phyloP scores from a whole-genome alignment of 2,888 invertebrate genomes.

The Eumerus sabulonum region DNA sequence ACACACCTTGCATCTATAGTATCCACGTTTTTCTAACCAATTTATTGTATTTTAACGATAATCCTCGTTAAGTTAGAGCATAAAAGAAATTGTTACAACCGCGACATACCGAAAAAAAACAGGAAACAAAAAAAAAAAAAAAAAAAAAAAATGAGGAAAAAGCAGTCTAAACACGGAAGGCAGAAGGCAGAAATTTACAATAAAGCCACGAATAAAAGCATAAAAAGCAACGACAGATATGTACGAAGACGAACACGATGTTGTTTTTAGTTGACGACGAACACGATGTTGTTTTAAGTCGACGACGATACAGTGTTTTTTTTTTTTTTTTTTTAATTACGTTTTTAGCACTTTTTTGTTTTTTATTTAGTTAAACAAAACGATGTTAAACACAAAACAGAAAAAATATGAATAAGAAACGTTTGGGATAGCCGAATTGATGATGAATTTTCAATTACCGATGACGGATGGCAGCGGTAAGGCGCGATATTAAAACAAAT shows the following conservation, averaged over 20 bases:
- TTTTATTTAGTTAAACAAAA: constrained; percentile 19
- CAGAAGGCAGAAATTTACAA: constrained; percentile 36
- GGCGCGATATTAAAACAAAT: constrained; percentile 63
- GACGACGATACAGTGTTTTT: constrained; percentile 16
- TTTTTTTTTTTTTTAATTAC: constrained; percentile 40
- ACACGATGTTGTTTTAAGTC: not conserved
- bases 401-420: not conserved
- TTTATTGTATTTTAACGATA: constrained; percentile 61
- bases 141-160: not conserved
- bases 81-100: constrained; percentile 52
- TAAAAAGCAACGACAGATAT: constrained; percentile 8
- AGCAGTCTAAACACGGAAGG: constrained; percentile 5
- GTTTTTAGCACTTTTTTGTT: constrained; percentile 31
- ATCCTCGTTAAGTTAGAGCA: constrained; percentile 59
- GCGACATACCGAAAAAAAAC: constrained; percentile 14
- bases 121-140: constrained; percentile 10
- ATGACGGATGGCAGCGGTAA: constrained; percentile 47
- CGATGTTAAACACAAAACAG: constrained; percentile 3
- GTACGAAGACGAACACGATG: constrained; percentile 22
- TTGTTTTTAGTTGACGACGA: constrained; percentile 6
- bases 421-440: constrained; percentile 27
- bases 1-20: constrained; percentile 17
- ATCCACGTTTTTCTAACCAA: constrained; percentile 45
- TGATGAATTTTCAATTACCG: constrained; percentile 21
- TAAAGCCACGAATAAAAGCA: constrained; percentile 34